A percentile compares a stretch with the other conserved stretches of the same genome.
Conservation (phyloP, 2,797 vertebrate genomes). For the Manis pentadactyla region DNA sequence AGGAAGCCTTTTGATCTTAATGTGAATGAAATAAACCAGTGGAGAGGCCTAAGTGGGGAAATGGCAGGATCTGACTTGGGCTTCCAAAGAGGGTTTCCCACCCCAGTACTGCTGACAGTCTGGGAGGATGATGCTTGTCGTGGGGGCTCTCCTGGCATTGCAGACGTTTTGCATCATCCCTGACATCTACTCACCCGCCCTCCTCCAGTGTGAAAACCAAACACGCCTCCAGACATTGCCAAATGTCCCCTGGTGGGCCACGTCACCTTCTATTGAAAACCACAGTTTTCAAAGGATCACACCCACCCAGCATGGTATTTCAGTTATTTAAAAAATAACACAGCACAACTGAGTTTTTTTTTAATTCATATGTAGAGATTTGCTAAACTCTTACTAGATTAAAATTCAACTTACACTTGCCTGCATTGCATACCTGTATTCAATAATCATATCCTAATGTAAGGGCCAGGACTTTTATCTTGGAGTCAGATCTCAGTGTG, state of each 20-base stretch:
- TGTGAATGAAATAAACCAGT: neutral
- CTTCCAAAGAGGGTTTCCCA: neutral
- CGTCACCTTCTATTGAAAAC: neutral
- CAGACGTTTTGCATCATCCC: neutral
- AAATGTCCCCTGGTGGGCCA: neutral
- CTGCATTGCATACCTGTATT: constrained; percentile 34
- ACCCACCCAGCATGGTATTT: neutral
- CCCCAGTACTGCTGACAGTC: fast-evolving
- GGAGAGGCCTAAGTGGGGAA: neutral
- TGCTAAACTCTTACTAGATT: constrained; percentile 67
- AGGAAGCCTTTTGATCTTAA: neutral
- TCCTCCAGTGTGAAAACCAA: neutral
- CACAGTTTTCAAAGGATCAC: neutral
- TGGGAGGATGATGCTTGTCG: fast-evolving
- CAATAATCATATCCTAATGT: constrained; percentile 43
- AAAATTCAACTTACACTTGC: constrained; percentile 52
- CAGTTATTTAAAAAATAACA: neutral
- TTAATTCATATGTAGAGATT: constrained; percentile 65
- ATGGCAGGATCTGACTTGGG: fast-evolving
- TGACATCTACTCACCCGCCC: neutral
- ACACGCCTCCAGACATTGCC: too few relatives aligned
- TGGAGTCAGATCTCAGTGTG: constrained; percentile 24
- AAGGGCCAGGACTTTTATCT: constrained; percentile 69
- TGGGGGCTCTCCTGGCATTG: neutral
- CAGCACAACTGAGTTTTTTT: constrained; percentile 19